A percentile compares a stretch with the other conserved stretches of the same genome.
These are phyloP conservation scores for Macroteleia sp. DNA, from an alignment of 2,888 invertebrate species.

Conservation along the genomic window DNA sequence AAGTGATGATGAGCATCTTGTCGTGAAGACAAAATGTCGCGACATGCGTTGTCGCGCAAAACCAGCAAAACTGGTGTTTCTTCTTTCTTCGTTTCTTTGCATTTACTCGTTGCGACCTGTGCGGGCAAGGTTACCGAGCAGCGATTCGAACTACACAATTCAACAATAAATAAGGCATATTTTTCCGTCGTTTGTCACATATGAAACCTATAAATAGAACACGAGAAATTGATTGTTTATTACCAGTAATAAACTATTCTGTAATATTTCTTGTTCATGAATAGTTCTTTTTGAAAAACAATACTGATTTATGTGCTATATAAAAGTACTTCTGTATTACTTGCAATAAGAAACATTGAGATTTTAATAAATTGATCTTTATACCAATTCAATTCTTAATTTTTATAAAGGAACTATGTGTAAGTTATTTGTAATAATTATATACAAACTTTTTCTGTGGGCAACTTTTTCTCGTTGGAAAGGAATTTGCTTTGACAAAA, in stretches of 20 bases:
- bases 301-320: neutral
- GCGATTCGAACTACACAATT: slow-evolving; percentile 42
- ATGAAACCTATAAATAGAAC: slow-evolving; percentile 29
- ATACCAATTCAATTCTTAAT: no score
- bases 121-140: slow-evolving; percentile 50
- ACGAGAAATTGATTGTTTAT: slow-evolving; percentile 23
- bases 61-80: slow-evolving; percentile 65
- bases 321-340: no score
- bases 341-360: no score
- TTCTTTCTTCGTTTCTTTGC: slow-evolving; percentile 61
- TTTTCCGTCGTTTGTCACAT: slow-evolving; percentile 34
- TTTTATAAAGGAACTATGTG: no score
- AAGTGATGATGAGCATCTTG: slow-evolving; percentile 59
- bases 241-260: slow-evolving; percentile 20
- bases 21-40: slow-evolving; percentile 56
- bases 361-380: no score
- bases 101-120: slow-evolving; percentile 52
- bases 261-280: neutral
- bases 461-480: no score
- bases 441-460: no score
- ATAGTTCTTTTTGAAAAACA: no score
- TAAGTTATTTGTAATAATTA: no score
- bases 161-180: slow-evolving; percentile 42
- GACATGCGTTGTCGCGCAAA: slow-evolving; percentile 60
- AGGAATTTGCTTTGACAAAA: no score